phyloP scores from a whole-genome alignment of 2,113 vertebrate species.

The Abramis brama region DNA sequence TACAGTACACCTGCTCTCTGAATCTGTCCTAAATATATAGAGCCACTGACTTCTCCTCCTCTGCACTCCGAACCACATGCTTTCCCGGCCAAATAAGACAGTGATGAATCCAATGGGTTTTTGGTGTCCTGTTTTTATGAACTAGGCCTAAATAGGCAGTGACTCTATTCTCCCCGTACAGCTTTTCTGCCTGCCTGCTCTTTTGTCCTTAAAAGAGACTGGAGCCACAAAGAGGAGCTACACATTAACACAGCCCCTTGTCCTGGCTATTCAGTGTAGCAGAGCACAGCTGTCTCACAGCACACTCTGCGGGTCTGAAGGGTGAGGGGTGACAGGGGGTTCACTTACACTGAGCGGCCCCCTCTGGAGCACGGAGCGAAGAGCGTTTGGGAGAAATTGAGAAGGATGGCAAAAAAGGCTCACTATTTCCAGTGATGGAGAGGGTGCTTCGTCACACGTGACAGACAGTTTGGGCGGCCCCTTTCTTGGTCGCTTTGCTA shows the following conservation, averaged over 20 bases:
- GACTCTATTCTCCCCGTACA: conserved; percentile 51
- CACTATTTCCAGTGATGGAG: conserved; percentile 48
- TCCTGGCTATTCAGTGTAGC: conserved; percentile 31
- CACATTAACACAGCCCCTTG: conserved; percentile 52
- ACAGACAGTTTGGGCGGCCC: conserved; percentile 46
- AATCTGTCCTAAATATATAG: not conserved
- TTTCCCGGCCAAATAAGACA: conserved; percentile 52
- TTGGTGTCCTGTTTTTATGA: conserved; percentile 54
- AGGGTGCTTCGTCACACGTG: conserved; percentile 51
- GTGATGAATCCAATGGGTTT: conserved; percentile 49
- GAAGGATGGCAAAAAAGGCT: conserved; percentile 45
- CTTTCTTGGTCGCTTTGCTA: not conserved
- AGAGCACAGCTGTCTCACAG: conserved; percentile 47
- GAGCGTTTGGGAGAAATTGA: conserved; percentile 27
- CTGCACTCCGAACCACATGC: conserved; percentile 16
- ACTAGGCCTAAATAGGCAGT: conserved; percentile 45
- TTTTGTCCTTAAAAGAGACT: conserved; percentile 45
- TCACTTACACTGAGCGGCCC: conserved; percentile 49
- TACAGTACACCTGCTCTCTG: conserved; percentile 4
- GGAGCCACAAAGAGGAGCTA: conserved; percentile 54
- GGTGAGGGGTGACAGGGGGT: conserved; percentile 39
- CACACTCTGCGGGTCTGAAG: conserved; percentile 21
- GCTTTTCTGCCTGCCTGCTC: conserved; percentile 46
- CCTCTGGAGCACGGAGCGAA: conserved; percentile 28
- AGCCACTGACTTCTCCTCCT: not conserved